phyloP scores from a whole-genome alignment of 2,113 vertebrate species.

The Pedetes capensis region DNA sequence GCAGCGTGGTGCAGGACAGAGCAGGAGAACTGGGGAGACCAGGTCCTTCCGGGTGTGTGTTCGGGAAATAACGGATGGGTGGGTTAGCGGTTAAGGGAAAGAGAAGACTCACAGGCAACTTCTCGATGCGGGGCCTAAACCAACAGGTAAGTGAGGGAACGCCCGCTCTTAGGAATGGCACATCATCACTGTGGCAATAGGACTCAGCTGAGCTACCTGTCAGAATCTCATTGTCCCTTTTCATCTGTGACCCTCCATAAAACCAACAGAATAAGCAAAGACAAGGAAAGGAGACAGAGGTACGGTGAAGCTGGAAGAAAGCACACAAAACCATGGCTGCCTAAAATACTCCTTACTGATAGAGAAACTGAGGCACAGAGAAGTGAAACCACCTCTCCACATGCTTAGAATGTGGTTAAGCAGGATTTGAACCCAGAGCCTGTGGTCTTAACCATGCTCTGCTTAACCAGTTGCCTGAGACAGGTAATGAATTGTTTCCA shows the following conservation, averaged over 20 bases:
- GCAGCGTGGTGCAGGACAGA: neutral
- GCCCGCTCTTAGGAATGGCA: neutral
- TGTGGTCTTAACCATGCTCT: neutral
- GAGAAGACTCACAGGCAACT: neutral
- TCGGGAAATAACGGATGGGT: rapidly evolving
- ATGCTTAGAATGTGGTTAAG: neutral
- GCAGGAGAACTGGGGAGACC: rapidly evolving
- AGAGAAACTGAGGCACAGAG: neutral
- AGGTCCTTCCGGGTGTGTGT: rapidly evolving
- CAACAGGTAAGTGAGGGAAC: rapidly evolving
- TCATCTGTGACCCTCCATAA: neutral
- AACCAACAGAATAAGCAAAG: neutral
- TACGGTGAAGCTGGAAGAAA: neutral
- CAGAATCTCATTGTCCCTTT: neutral
- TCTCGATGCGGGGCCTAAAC: neutral
- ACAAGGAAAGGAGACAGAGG: neutral
- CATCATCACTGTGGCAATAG: no score
- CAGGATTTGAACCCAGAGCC: neutral
- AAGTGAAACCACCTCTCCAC: neutral
- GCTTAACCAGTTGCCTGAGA: neutral
- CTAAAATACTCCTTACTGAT: neutral
- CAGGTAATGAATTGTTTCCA: neutral
- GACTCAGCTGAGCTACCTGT: rapidly evolving
- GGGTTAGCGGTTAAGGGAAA: neutral
- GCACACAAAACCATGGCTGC: neutral